Evolutionary conservation across 1,140 invertebrate genomes (phyloP), one percentile per base, ranked within the genome.

Genomic region (Metaphire vulgaris): DNA sequence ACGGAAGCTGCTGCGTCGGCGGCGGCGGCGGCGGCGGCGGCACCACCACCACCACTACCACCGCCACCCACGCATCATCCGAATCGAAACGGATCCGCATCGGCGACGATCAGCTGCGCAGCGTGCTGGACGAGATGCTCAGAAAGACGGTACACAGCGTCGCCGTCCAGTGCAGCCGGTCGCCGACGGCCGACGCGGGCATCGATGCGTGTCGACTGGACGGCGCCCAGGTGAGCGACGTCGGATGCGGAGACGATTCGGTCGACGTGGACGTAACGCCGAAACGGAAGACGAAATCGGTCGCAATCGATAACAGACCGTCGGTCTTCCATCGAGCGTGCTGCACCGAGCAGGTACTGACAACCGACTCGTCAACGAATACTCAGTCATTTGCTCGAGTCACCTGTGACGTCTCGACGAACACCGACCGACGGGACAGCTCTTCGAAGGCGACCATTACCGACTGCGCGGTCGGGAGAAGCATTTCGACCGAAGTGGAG

Each of bases 71-170:
- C 6, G 76, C 69, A 1, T 2, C 72, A 28, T 74, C 32, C 56
- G 29, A 74, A 26, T 28, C 28, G 33, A 32, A 74, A 65, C 76
- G 72, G 30, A 74, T 77, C 31, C 76, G 74, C 64, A 74, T 76
- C 74, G 65, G 64, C 21, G 33, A 73, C n/a, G 82, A 85, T 70
- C 82, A 86, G 77, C 80, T 85, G 68, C 82, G 81, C 33, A 77
- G 77, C 56, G 82, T 83, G 30, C 66, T 86, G 56, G 71, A 79
- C 64, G 80, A 81, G 74, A 81, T 83, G 2, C 77, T 86, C 30
- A 80, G 81, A n/a, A 81, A 80, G 66, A 83, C 79, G 80, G 83
- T 86, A 1, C 79, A 80, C 28, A 85, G 80, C 73, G 78, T 84
- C 67, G 82, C 80, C 33, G 79, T 81, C 0, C 82, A 80, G 67